Conservation (phyloP, 1,140 invertebrate genomes). For the Gyrodactylus bullatarudis region DNA sequence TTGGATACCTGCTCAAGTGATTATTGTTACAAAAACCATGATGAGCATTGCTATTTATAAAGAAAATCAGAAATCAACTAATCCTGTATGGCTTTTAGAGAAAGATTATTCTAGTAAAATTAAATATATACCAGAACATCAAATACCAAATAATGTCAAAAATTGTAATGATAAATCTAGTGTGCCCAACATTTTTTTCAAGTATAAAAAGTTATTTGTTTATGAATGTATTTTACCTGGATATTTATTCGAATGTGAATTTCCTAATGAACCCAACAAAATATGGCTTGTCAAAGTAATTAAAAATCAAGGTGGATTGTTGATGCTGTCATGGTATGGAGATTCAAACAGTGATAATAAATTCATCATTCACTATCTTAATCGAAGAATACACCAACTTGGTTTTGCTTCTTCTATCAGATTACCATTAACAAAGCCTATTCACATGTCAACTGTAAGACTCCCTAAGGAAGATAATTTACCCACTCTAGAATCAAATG, state of each 20-base stretch:
- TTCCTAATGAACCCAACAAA: background rate
- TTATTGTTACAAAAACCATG: background rate
- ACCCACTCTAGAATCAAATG: background rate
- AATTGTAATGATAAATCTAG: no score
- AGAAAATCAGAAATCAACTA: no score
- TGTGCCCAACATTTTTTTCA: background rate
- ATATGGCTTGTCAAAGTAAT: background rate
- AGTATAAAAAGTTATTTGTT: background rate
- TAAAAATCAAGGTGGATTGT: background rate
- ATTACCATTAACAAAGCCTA: background rate
- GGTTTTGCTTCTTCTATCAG: background rate
- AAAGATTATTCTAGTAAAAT: no score
- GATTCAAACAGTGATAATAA: background rate
- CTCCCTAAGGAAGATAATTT: background rate
- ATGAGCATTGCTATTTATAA: no score
- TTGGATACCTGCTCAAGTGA: background rate
- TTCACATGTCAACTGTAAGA: background rate
- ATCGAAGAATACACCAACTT: background rate
- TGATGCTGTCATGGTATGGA: background rate
- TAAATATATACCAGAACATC: no score
- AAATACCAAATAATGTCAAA: no score
- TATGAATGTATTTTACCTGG: background rate
- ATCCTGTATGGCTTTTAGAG: no score
- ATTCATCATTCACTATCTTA: background rate
- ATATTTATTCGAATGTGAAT: background rate